phyloP scores from a whole-genome alignment of 2,888 invertebrate species.

The Helleia helle region DNA sequence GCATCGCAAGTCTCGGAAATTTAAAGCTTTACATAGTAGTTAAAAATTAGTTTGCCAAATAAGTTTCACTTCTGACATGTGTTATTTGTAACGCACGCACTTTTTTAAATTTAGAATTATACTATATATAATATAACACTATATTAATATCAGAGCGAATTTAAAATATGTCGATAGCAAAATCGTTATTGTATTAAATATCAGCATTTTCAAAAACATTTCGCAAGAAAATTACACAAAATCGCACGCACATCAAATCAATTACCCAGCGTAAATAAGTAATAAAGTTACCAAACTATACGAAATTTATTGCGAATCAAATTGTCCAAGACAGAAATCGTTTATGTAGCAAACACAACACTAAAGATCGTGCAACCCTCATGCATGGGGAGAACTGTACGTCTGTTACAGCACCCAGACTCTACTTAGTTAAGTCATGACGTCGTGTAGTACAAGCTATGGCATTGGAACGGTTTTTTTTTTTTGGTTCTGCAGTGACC shows the following conservation, averaged over 20 bases:
- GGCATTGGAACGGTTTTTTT: slow-evolving; percentile 18
- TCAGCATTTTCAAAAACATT: no score
- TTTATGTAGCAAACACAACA: slow-evolving; percentile 51
- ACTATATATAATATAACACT: no score
- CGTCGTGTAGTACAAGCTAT: slow-evolving; percentile 26
- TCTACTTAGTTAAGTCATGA: slow-evolving; percentile 29
- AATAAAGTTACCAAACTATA: slow-evolving; percentile 22
- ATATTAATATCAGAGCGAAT: no score
- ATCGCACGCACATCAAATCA: neutral
- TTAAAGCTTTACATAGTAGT: no score
- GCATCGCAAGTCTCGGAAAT: no score
- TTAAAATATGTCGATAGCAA: no score
- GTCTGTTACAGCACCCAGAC: slow-evolving; percentile 23
- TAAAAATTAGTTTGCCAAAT: no score
- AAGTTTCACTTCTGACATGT: no score
- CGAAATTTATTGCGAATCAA: slow-evolving; percentile 57
- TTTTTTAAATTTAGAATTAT: no score
- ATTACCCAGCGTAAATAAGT: neutral
- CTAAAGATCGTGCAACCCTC: slow-evolving; percentile 40
- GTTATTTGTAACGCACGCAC: no score
- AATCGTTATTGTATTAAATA: no score
- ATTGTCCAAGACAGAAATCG: slow-evolving; percentile 47
- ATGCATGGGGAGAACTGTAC: slow-evolving; percentile 53
- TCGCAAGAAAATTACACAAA: neutral
- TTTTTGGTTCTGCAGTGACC: no score